Evolutionary conservation across 1,140 invertebrate genomes (phyloP).

Genomic region (Caenorhabditis brenneri): DNA sequence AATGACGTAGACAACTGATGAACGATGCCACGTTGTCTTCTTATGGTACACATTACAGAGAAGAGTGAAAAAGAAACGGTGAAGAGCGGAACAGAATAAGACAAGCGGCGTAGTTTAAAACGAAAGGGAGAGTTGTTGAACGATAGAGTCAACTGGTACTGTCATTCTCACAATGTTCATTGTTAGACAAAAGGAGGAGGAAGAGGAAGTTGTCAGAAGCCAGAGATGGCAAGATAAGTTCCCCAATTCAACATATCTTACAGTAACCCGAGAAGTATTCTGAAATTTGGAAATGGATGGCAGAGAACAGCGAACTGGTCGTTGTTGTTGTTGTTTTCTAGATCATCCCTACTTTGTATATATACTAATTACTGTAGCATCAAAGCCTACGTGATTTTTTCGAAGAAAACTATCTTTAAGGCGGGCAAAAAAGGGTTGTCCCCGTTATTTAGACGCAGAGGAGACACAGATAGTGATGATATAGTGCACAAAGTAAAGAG

Average conservation of each 20-base stretch:
- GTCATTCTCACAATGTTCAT: not conserved
- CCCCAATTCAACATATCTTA: not conserved
- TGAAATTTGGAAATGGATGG: too few species aligned
- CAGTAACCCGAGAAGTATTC: not conserved
- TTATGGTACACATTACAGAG: not conserved
- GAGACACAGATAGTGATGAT: not conserved
- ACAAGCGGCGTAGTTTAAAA: not conserved
- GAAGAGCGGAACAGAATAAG: not conserved
- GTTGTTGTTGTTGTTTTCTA: not conserved
- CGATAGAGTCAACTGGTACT: not conserved
- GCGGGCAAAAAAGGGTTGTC: constrained; percentile 7
- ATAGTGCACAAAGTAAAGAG: not conserved
- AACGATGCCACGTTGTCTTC: not conserved
- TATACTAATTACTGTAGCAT: constrained; percentile 23
- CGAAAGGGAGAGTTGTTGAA: constrained; percentile 15
- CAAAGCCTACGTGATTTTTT: constrained; percentile 8
- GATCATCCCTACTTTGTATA: not conserved
- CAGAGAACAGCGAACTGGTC: not conserved
- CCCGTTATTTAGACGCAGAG: constrained; percentile 14
- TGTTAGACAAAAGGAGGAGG: not conserved
- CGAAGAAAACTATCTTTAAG: not conserved
- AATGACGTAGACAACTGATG: not conserved
- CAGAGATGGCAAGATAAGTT: not conserved
- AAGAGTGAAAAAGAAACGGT: not conserved
- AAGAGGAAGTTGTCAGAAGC: not conserved